A percentile compares a stretch with the other conserved stretches of the same genome.
phyloP scores from a whole-genome alignment of 2,797 vertebrate species.

The Garrulus glandarius region DNA sequence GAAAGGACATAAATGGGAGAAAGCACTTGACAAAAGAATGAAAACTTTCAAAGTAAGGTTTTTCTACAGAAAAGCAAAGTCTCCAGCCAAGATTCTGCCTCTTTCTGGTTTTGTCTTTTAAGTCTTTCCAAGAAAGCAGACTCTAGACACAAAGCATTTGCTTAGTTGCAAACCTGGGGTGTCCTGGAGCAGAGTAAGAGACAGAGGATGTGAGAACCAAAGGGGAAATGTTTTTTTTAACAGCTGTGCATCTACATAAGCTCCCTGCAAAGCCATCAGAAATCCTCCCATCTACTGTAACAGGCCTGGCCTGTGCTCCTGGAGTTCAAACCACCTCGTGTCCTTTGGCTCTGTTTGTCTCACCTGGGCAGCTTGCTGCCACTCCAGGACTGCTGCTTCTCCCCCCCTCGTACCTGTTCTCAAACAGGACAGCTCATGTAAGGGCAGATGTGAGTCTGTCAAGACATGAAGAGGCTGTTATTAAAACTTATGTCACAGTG shows the following conservation, averaged over 20 bases:
- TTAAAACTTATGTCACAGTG: neutral
- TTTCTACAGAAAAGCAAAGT: neutral
- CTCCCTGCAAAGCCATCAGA: neutral
- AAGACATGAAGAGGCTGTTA: neutral
- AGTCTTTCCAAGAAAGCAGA: neutral
- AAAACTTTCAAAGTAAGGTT: neutral
- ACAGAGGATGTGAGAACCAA: neutral
- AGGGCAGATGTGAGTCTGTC: neutral
- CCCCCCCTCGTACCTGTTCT: neutral
- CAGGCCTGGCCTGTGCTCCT: neutral
- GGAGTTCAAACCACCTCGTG: too few species aligned
- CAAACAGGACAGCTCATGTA: neutral
- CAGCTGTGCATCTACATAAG: neutral
- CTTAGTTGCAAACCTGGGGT: neutral
- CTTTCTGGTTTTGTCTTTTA: neutral
- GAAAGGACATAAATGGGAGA: neutral
- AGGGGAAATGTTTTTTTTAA: neutral
- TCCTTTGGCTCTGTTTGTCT: neutral
- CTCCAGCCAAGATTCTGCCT: neutral
- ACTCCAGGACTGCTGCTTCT: neutral
- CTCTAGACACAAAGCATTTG: neutral
- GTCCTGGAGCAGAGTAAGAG: neutral
- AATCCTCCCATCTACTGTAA: neutral
- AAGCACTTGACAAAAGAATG: neutral
- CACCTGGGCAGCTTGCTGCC: neutral